A percentile compares a stretch with the other conserved stretches of the same genome.
These are phyloP conservation scores for Meteorus sp. DNA, from an alignment of 1,140 invertebrate species.

Conservation along the genomic window DNA sequence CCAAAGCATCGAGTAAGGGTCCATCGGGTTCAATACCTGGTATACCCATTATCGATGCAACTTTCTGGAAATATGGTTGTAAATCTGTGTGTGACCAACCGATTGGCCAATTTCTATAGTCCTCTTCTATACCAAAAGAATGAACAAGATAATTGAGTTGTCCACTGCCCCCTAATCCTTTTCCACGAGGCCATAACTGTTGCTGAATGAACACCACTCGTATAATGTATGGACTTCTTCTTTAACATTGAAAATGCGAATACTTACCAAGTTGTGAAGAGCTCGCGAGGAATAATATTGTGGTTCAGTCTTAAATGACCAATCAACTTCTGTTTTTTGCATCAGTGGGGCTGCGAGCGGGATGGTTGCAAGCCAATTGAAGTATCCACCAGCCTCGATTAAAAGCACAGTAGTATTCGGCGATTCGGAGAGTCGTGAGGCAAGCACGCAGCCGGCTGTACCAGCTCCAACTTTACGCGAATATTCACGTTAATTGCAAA, in stretches of 20 bases:
- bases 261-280: constrained; percentile 61
- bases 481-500: not conserved
- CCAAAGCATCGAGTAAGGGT: constrained; percentile 47
- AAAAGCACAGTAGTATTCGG: constrained; percentile 65
- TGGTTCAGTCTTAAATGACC: constrained; percentile 65
- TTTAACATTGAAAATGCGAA: not conserved
- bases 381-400: constrained; percentile 72
- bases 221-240: too few species aligned
- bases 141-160: constrained; percentile 72
- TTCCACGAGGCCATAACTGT: constrained; percentile 68
- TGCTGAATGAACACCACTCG: constrained; percentile 47
- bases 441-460: constrained; percentile 77
- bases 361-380: constrained; percentile 64
- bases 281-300: constrained; percentile 70
- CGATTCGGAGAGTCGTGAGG: constrained; percentile 67
- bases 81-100: constrained; percentile 63
- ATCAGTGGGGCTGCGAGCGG: constrained; percentile 68
- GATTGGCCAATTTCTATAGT: constrained; percentile 65
- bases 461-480: constrained; percentile 53
- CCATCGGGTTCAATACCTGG: constrained; percentile 55
- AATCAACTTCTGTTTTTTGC: constrained; percentile 67
- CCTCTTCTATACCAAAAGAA: constrained; percentile 63
- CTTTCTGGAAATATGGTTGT: constrained; percentile 60
- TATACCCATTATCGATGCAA: constrained; percentile 54
- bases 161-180: constrained; percentile 71